A percentile compares a stretch with the other conserved stretches of the same genome.
These are phyloP conservation scores for Uromys caudimaculatus DNA, from an alignment of 2,797 vertebrate genomes.

Conservation along the genomic window DNA sequence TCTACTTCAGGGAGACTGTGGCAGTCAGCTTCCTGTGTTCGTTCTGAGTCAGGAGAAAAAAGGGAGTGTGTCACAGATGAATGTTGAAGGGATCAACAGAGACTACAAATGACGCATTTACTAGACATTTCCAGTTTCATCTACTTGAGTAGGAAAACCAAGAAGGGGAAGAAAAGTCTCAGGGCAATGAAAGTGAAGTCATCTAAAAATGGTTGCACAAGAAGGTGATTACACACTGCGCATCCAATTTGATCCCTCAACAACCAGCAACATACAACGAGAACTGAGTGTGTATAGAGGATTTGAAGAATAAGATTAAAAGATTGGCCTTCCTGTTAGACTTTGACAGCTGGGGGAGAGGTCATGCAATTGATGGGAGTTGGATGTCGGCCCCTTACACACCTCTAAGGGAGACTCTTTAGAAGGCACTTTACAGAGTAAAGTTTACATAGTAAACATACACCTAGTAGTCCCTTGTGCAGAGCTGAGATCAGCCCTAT, in stretches of 20 bases:
- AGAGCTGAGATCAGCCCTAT: neutral
- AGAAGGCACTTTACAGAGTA: neutral
- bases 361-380: neutral
- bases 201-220: slow-evolving; percentile 24
- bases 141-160: neutral
- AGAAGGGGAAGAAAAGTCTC: neutral
- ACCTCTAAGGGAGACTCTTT: neutral
- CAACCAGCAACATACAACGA: slow-evolving; percentile 11
- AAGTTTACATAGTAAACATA: neutral
- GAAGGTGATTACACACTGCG: neutral
- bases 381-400: neutral
- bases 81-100: neutral
- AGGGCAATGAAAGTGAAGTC: neutral
- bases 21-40: neutral
- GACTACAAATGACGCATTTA: neutral
- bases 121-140: slow-evolving; percentile 24
- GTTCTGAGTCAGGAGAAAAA: neutral
- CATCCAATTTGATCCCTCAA: neutral
- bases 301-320: neutral
- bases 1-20: neutral
- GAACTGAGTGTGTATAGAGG: neutral
- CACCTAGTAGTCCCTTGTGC: neutral
- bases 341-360: slow-evolving; percentile 23
- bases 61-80: neutral
- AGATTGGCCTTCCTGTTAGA: neutral